A percentile compares a stretch with the other conserved stretches of the same genome.
Conservation (phyloP, 2,888 invertebrate species). For the Nomada ferruginata region DNA sequence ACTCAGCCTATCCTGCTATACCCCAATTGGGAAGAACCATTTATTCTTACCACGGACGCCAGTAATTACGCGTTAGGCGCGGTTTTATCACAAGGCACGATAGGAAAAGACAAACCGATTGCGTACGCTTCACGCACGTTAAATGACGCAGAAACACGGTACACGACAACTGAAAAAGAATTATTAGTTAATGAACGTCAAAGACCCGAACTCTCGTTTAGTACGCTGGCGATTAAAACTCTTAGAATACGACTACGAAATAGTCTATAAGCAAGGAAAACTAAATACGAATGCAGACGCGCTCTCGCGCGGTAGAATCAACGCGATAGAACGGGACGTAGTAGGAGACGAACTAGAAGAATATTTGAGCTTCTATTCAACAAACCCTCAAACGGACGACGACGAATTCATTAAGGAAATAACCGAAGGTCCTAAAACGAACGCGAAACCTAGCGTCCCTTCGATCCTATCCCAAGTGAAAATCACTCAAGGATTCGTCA, state of each 20-base stretch:
- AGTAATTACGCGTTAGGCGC: too few relatives aligned
- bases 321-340: not conserved
- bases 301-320: conserved; percentile 12
- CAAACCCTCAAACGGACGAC: not conserved
- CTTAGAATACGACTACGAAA: conserved; percentile 49
- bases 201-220: conserved; percentile 35
- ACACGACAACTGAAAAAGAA: conserved; percentile 24
- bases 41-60: conserved; percentile 41
- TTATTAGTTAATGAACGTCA: conserved; percentile 40
- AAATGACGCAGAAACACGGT: not conserved
- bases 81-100: too few relatives aligned
- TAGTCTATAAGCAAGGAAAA: conserved; percentile 35
- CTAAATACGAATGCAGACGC: conserved; percentile 47
- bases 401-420: not conserved
- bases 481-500: too few relatives aligned
- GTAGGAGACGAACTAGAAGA: conserved; percentile 7
- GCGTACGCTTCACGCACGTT: conserved; percentile 13
- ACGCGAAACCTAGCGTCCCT: too few relatives aligned
- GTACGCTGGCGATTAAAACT: conserved; percentile 46
- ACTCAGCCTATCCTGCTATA: conserved; percentile 35
- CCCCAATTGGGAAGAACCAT: conserved; percentile 27
- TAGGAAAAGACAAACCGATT: too few relatives aligned
- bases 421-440: too few relatives aligned
- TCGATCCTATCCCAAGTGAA: too few relatives aligned
- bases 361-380: not conserved